phyloP scores from a whole-genome alignment of 2,888 invertebrate species.

The Lasioglossum leucozonium region DNA sequence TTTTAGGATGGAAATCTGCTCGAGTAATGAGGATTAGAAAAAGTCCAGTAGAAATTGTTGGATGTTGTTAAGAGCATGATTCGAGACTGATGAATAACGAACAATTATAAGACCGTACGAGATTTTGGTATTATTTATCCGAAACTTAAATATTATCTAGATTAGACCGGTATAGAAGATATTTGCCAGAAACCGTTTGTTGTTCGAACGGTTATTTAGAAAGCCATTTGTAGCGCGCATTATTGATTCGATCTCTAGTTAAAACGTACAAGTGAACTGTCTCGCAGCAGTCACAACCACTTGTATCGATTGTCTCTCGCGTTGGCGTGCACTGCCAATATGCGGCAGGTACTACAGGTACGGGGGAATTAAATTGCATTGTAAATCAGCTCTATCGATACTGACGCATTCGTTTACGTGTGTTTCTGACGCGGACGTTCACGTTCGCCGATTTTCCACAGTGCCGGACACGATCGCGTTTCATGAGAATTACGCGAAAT shows the following conservation, averaged over 20 bases:
- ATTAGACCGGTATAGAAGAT: neutral
- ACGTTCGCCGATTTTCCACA: constrained; percentile 33
- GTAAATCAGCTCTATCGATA: constrained; percentile 27
- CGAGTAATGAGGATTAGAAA: no score
- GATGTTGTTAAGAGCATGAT: no score
- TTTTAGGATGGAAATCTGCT: no score
- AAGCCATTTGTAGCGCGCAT: constrained; percentile 15
- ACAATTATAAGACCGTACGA: no score
- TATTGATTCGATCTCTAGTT: constrained; percentile 49
- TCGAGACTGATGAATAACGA: no score
- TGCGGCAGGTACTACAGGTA: constrained; percentile 49
- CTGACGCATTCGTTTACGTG: constrained; percentile 6
- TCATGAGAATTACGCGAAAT: constrained; percentile 33
- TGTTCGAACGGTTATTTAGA: constrained; percentile 24
- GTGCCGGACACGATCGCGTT: neutral
- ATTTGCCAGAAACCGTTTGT: neutral
- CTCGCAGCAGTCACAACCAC: constrained; percentile 46
- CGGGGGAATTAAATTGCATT: constrained; percentile 49
- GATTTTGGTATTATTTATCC: no score
- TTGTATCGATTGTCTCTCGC: constrained; percentile 56
- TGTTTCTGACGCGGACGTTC: constrained; percentile 2
- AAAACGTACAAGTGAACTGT: constrained; percentile 43
- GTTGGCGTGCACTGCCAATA: constrained; percentile 46
- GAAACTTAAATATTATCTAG: neutral
- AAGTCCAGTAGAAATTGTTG: no score